Evolutionary conservation across 2,113 vertebrate species (phyloP), one percentile per base, ranked within the genome.

Genomic region (Colaptes auratus): DNA sequence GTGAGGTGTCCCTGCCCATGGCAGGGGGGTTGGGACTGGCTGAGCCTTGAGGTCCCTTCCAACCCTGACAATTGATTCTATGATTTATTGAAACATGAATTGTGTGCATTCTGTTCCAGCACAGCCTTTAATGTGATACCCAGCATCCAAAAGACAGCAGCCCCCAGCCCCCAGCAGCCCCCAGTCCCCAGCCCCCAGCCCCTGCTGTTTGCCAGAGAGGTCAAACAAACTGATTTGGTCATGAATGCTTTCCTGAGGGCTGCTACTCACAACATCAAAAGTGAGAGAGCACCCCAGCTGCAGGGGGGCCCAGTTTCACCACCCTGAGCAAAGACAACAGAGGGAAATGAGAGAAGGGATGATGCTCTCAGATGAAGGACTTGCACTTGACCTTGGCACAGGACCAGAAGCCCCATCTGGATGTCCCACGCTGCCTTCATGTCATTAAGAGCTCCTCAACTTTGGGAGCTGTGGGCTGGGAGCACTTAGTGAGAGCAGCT

Each of bases 371-470:
- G 82, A 94, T 69, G 48, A 91, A 96, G 59, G 80, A 94, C 83
- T 92, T 87, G 92, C 27, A 77, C 82, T 36, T 90, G 87, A 95
- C 87, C 71, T 76, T 97, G 97, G 97, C 95, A 78, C 17, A 28
- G 66, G 69, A 90, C 94, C 96, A 96, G 17, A 92, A 96, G 78
- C 59, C 87, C 67, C 92, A 96, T 96, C 95, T 97, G 92, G 74
- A 93, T 77, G 65, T 95, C 93, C 96, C 92, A 86, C 33, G 46
- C 36, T 31, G 52, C 90, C 67, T 86, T 73, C 20, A 30, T 50
- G 73, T 89, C 94, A 97, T 69, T 92, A 74, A 93, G 78, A 86
- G 59, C 71, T 82, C 82, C 80, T 89, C 96, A 97, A 75, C 27
- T 50, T 91, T 95, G 42, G 14, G 88, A 96, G 79, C 84, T 77